These are phyloP conservation scores for Harpalus rubripes DNA, from an alignment of 2,888 invertebrate genomes.

Conservation along the genomic window DNA sequence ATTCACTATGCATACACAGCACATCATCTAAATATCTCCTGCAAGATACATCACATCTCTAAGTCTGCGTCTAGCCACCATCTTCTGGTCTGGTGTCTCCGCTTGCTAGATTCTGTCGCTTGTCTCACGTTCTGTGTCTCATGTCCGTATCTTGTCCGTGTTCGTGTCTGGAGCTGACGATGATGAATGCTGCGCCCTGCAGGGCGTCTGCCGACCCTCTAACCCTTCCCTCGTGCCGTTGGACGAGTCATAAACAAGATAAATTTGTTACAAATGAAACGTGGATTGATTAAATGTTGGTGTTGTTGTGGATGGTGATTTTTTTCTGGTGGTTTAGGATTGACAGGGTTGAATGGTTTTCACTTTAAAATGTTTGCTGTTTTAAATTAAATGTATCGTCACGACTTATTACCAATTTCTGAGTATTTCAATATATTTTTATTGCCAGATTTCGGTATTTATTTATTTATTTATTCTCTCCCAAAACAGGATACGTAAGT, in stretches of 20 bases:
- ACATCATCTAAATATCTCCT: neutral
- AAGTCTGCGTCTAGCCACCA: slow-evolving; percentile 15
- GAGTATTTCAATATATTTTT: no score
- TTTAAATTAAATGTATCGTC: no score
- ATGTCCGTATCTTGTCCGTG: neutral
- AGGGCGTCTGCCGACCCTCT: neutral
- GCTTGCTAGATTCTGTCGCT: neutral
- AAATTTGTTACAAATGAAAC: slow-evolving; percentile 1
- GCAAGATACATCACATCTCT: neutral
- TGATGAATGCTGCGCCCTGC: slow-evolving; percentile 42
- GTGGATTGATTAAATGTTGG: neutral
- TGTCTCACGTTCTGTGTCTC: neutral
- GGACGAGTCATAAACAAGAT: neutral
- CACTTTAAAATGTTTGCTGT: no score
- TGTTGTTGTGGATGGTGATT: neutral
- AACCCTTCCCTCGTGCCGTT: no score
- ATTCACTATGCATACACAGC: no score
- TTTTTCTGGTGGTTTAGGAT: no score
- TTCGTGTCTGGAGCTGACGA: slow-evolving; percentile 10
- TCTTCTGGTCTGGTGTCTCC: neutral
- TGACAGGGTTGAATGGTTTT: no score
- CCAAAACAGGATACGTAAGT: no score
- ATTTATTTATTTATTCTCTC: no score
- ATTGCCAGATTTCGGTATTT: no score
- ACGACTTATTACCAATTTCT: no score